Percentiles rank a stretch among this genome's conserved stretches.
phyloP scores from a whole-genome alignment of 92 coral and sea anemone genomes.

The Metridium senile region DNA sequence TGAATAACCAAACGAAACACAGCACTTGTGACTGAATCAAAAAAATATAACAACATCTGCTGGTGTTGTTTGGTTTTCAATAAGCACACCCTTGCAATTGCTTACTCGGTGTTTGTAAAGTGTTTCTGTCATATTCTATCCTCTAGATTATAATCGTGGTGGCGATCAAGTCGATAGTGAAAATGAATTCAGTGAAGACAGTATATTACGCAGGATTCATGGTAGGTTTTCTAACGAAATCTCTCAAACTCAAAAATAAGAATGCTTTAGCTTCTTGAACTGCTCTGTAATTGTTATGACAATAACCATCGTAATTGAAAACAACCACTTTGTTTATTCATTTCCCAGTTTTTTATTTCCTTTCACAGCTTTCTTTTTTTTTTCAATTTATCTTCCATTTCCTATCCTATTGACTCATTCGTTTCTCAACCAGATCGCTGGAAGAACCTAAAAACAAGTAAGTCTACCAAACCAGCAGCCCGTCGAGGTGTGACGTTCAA shows the following conservation, averaged over 20 bases:
- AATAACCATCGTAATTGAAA: background rate
- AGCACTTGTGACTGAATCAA: too few relatives aligned
- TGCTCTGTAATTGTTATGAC: too few relatives aligned
- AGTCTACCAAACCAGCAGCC: constrained; percentile 10
- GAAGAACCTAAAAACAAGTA: constrained; percentile 16
- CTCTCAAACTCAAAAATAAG: background rate
- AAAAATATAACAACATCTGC: too few relatives aligned
- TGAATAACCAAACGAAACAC: too few relatives aligned
- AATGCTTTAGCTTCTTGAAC: too few relatives aligned
- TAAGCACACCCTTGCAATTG: too few relatives aligned
- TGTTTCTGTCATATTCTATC: background rate
- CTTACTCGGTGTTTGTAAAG: too few relatives aligned
- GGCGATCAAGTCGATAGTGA: constrained; percentile 14
- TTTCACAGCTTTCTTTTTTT: too few relatives aligned
- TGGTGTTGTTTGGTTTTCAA: too few relatives aligned
- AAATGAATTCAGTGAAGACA: constrained; percentile 22
- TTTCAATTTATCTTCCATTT: too few relatives aligned
- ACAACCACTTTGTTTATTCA: background rate
- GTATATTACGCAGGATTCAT: constrained; percentile 36
- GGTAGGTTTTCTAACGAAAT: constrained; percentile 5
- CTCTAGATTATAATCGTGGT: constrained; percentile 22
- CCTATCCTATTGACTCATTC: too few relatives aligned
- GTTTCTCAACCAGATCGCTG: constrained; percentile 25
- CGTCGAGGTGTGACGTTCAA: constrained; percentile 89
- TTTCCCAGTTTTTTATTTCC: too few relatives aligned